Base-by-base conservation (phyloP, 2,888 invertebrate genomes). In the Mythimna pallens region DNA sequence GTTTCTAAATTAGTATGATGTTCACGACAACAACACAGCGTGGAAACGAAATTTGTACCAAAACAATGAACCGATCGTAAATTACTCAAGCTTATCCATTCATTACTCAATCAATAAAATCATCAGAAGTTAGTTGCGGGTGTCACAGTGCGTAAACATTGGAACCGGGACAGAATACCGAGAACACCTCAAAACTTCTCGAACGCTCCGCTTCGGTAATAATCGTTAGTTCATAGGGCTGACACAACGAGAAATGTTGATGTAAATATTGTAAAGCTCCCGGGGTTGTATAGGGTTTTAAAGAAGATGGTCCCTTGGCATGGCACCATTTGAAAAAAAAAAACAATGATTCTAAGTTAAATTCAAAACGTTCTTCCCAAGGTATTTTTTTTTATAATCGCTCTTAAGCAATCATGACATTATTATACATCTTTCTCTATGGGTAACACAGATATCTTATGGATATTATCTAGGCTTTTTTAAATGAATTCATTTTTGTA, bases 111-210 rank as follows among this genome's bases (percentile, higher is more conserved):
- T 76, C 80, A 76, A 80, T 80, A 76, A 65, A 71, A 68, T 68
- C 40, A 65, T 9, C 22, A 70, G 30, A 54, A 72, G 66, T 71
- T 65, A 77, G 80, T 36, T 78, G 70, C 61, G 68, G 81, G 75
- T 86, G 80, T 80, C 86, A 85, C 81, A 86, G 78, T 77, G 84
- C 78, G 70, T 78, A 83, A 81, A 81, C 78, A 80, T 74, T 76
- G 77, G 69, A 54, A 67, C 68, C 58, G 64, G 61, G 50, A 59
- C 75, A 25, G 78, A 81, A 78, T 54, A 68, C 78, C 59, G 78
- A 78, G 73, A 68, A 68, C 74, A 79, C 73, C 82, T 70, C 78
- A 73, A 47, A 85, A 85, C 77, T 86, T 86, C 81, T 65, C 72
- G 67, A 47, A 68, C 52, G 61, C 64, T 66, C n/a, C 81, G 81